Conservation (phyloP, 1,140 invertebrate genomes). For the Leptinotarsa lineolata region DNA sequence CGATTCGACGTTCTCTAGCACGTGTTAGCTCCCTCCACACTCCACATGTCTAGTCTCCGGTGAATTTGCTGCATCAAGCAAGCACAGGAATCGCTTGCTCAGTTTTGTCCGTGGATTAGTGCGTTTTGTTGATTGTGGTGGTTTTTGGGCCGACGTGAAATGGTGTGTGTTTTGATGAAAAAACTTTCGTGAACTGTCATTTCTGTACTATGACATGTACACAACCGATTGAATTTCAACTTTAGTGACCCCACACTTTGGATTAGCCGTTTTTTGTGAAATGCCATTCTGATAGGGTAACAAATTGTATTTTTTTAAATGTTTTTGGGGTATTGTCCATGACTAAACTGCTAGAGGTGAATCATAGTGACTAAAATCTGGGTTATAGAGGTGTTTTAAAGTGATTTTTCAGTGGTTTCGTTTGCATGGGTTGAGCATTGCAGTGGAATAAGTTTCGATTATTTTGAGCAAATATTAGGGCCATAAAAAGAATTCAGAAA, state of each 20-base stretch:
- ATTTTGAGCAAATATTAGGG: too few species aligned
- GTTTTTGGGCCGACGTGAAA: neutral
- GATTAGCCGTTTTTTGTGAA: neutral
- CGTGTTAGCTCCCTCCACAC: neutral
- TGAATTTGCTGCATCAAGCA: neutral
- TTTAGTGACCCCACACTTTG: neutral
- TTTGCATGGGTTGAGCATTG: conserved; percentile 8
- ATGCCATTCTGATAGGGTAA: neutral
- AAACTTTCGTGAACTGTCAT: neutral
- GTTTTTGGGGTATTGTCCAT: neutral
- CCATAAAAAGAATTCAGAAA: too few species aligned
- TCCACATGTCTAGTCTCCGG: neutral
- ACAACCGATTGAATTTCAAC: neutral
- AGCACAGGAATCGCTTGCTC: neutral
- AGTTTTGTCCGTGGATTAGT: neutral
- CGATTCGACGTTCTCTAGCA: neutral
- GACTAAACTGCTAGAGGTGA: neutral
- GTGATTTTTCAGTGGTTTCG: neutral
- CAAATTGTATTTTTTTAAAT: neutral
- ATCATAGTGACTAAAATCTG: conserved; percentile 2
- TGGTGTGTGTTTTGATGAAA: neutral
- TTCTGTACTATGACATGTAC: neutral
- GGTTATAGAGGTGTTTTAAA: neutral
- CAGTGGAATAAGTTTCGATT: neutral
- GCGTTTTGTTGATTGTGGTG: neutral